phyloP scores from a whole-genome alignment of 2,888 invertebrate genomes.

The Noctua janthina region DNA sequence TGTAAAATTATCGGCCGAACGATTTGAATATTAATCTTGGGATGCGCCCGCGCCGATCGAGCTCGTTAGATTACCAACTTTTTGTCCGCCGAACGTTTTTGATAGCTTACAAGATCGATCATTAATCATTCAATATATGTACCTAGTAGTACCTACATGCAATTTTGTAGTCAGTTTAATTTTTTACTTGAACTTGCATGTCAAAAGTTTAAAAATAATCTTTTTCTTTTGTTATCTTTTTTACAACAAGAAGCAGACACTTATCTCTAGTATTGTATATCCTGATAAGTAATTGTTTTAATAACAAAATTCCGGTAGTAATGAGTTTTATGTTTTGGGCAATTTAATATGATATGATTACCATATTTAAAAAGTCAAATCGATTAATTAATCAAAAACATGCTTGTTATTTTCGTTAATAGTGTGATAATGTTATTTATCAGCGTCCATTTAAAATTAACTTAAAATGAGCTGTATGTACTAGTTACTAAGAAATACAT shows the following conservation, averaged over 20 bases:
- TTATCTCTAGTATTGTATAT: slow-evolving; percentile 30
- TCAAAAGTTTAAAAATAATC: not conserved
- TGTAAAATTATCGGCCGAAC: slow-evolving; percentile 86
- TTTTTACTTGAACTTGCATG: not conserved
- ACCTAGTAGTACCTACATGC: slow-evolving; percentile 21
- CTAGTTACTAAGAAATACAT: slow-evolving; percentile 6
- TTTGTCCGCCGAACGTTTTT: slow-evolving; percentile 60
- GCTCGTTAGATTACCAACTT: slow-evolving; percentile 73
- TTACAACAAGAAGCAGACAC: slow-evolving; percentile 15
- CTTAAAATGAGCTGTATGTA: slow-evolving; percentile 5
- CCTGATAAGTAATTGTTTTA: slow-evolving; percentile 54
- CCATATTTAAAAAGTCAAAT: slow-evolving; percentile 45
- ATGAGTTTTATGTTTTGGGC: slow-evolving; percentile 35
- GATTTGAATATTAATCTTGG: slow-evolving; percentile 87
- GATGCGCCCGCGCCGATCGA: slow-evolving; percentile 73
- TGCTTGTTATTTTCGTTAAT: slow-evolving; percentile 45
- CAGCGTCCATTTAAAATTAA: not conserved
- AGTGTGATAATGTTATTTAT: slow-evolving; percentile 22
- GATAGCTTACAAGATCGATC: slow-evolving; percentile 59
- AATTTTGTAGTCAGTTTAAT: slow-evolving; percentile 19
- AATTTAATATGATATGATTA: slow-evolving; percentile 35
- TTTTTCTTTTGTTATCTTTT: slow-evolving; percentile 2
- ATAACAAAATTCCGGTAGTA: slow-evolving; percentile 51
- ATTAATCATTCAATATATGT: slow-evolving; percentile 52
- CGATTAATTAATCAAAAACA: slow-evolving; percentile 47